Percentiles rank a stretch among this genome's conserved stretches.
Evolutionary conservation across 1,140 invertebrate species (phyloP).

Genomic region (Proales similis): DNA sequence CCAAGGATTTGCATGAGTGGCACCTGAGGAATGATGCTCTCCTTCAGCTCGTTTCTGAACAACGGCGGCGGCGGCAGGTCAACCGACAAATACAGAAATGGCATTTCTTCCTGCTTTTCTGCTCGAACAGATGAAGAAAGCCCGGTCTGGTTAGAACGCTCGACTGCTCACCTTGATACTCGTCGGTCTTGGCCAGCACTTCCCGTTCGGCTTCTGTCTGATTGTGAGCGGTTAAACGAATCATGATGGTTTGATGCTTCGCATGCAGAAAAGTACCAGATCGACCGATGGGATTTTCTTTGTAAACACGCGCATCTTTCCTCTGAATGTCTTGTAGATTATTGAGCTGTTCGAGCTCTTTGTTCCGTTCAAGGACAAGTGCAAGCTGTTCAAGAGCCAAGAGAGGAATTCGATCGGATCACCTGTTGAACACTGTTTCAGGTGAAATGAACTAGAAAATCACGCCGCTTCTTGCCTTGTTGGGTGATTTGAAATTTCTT

Average conservation of each 20-base stretch:
- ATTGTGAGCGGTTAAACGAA: constrained; percentile 35
- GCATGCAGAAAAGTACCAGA: constrained; percentile 51
- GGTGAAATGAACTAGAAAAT: neutral
- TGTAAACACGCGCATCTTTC: constrained; percentile 86
- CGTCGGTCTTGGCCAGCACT: constrained; percentile 68
- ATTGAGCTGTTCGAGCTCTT: constrained; percentile 58
- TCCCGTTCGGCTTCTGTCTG: constrained; percentile 75
- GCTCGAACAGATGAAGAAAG: neutral
- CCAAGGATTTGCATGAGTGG: constrained; percentile 82
- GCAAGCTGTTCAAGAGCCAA: constrained; percentile 88
- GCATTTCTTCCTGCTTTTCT: constrained; percentile 24
- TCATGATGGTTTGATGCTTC: neutral
- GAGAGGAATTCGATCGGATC: constrained; percentile 94
- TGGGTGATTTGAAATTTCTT: constrained; percentile 97
- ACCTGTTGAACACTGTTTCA: constrained; percentile 57
- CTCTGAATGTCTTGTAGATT: constrained; percentile 88
- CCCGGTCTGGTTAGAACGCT: neutral
- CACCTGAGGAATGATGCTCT: constrained; percentile 97
- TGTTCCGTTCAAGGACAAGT: constrained; percentile 62
- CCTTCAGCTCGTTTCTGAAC: constrained; percentile 90
- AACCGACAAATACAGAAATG: constrained; percentile 76
- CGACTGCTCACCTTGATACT: constrained; percentile 62
- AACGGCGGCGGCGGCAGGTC: constrained; percentile 90
- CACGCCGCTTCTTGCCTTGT: constrained; percentile 63
- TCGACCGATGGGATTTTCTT: constrained; percentile 88